Evolutionary conservation across 2,113 vertebrate species (phyloP), one percentile per base, ranked within the genome.

Genomic region (Psettodes erumei): DNA sequence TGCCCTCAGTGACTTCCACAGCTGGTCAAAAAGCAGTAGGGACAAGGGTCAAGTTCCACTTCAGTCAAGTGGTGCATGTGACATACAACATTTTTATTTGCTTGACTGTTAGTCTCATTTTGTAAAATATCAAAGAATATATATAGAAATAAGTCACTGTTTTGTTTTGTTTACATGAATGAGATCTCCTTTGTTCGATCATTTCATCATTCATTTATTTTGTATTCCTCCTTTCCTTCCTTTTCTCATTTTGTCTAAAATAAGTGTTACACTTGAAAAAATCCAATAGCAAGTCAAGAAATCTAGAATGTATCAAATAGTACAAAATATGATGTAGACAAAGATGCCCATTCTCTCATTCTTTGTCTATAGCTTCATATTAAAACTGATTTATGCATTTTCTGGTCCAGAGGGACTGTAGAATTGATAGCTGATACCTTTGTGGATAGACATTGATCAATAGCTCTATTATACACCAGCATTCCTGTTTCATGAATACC

Each of bases 31-130:
- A 79, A 77, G 79, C 77, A 83, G 79, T 58, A 87, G 43, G 62
- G 82, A 68, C 25, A 72, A 66, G 82, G 84, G 88, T 91, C 86
- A 90, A 90, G 86, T 87, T 89, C 66, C 90, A 84, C 53, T 59
- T 73, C 27, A 68, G 66, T 51, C 25, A 54, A 67, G 60, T 3
- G 40, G 23, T 42, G 28, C 50, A 75, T 53, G 60, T 43, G 28
- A 71, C 63, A 59, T 75, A 35, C 32, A 87, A n/a, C 7, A 8
- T 48, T 37, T 73, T 54, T 5, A 51, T 69, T 53, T 66, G 5
- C 59, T 42, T 55, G 35, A 65, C 50, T 25, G 13, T 18, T 6
- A 19, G n/a, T 37, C 19, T 53, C 28, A 18, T 69, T 33, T 76
- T 70, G 45, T 6, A 48, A 13, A 19, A 9, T 5, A 19, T 15